Conservation (phyloP, 2,113 vertebrate species). For the Etheostoma cragini region DNA sequence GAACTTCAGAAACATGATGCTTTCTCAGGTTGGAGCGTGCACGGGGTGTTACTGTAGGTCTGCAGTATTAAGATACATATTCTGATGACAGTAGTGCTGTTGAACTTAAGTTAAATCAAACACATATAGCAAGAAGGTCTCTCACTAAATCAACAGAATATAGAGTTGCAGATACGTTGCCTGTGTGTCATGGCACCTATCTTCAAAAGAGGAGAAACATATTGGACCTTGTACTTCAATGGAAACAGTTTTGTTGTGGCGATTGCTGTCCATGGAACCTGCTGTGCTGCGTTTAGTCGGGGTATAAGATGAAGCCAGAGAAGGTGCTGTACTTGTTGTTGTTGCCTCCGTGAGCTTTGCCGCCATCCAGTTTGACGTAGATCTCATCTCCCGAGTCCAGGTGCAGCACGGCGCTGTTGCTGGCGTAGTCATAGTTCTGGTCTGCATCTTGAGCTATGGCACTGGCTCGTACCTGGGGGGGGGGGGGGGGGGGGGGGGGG, state of each 20-base stretch:
- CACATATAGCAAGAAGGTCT: conserved; percentile 32
- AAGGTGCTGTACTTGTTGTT: conserved; percentile 99
- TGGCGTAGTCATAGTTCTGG: conserved; percentile 97
- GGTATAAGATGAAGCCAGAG: conserved; percentile 95
- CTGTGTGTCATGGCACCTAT: conserved; percentile 21
- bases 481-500: conserved; percentile 58
- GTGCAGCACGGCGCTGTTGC: conserved; percentile 95
- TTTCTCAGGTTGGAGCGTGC: background rate
- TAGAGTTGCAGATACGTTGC: conserved; percentile 15
- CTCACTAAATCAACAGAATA: conserved; percentile 33
- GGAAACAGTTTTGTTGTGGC: conserved; percentile 19
- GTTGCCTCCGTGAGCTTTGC: conserved; percentile 94
- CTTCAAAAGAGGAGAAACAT: conserved; percentile 43
- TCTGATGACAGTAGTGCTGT: conserved; percentile 11
- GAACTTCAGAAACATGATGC: background rate
- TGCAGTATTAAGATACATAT: background rate
- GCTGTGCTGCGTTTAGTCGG: conserved; percentile 82
- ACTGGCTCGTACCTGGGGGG: conserved; percentile 90
- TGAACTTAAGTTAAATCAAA: conserved; percentile 33
- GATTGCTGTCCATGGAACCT: conserved; percentile 30
- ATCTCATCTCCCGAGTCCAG: conserved; percentile 94
- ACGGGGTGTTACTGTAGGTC: background rate
- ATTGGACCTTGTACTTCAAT: conserved; percentile 14
- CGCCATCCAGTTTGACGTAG: conserved; percentile 95
- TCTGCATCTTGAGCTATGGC: conserved; percentile 95